These are phyloP conservation scores for Pollenia amentaria DNA, from an alignment of 2,888 invertebrate species.

Conservation along the genomic window DNA sequence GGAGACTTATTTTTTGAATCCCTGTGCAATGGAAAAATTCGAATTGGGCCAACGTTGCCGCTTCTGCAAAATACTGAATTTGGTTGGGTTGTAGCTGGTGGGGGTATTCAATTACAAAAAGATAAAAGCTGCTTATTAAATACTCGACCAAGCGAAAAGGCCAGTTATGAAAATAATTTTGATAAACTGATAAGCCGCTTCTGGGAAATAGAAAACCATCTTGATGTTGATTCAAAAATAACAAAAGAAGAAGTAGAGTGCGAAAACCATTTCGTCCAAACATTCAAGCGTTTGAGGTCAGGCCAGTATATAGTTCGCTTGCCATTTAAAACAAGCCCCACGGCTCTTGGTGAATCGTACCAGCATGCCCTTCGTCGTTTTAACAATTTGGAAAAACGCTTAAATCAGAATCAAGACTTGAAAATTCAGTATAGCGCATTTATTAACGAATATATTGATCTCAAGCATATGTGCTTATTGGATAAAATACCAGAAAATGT, in stretches of 20 bases:
- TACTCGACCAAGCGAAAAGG: background rate
- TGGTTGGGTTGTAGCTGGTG: slow-evolving; percentile 72
- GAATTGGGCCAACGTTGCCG: slow-evolving; percentile 56
- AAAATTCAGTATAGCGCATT: slow-evolving; percentile 29
- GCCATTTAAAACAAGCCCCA: slow-evolving; percentile 11
- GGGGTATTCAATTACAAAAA: slow-evolving; percentile 22
- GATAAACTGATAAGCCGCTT: slow-evolving; percentile 15
- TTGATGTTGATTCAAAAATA: background rate
- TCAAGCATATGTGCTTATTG: slow-evolving; percentile 46
- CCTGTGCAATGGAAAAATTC: slow-evolving; percentile 59
- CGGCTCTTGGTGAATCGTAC: slow-evolving; percentile 59
- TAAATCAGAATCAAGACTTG: slow-evolving; percentile 9
- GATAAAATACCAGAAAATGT: background rate
- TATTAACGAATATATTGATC: slow-evolving; percentile 48
- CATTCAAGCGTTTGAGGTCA: slow-evolving; percentile 30
- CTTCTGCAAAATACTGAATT: slow-evolving; percentile 69
- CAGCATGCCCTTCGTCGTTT: slow-evolving; percentile 47
- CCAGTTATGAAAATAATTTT: background rate
- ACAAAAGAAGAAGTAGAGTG: slow-evolving; percentile 64
- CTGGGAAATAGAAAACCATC: slow-evolving; percentile 8
- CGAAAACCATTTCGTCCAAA: slow-evolving; percentile 65
- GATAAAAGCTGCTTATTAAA: background rate
- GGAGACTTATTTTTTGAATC: slow-evolving; percentile 68
- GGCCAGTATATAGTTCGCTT: slow-evolving; percentile 67
- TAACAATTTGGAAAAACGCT: slow-evolving; percentile 43